Evolutionary conservation across 2,113 vertebrate species (phyloP).

Genomic region (cat (Felis catus)): F.catus_Fca126_mat1.0 CM031413.1:16651001-16651500

Average conservation of each 20-base stretch:
- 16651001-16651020: constrained; percentile 40
- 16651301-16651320: background rate
- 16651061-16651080: background rate
- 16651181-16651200: background rate
- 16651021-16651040: background rate
- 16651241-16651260: background rate
- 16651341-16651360: constrained; percentile 17
- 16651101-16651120: background rate
- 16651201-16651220: background rate
- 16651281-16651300: constrained; percentile 7
- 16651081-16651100: background rate
- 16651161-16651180: background rate
- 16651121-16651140: background rate
- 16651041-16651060: background rate
- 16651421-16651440: background rate
- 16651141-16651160: background rate
- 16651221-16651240: background rate
- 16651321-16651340: constrained; percentile 11
- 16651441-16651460: background rate
- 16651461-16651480: background rate
- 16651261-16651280: background rate
- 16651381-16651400: background rate
- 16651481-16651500: background rate
- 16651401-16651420: background rate
- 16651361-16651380: background rate